Percentiles rank a stretch among this genome's conserved stretches.
Conservation (phyloP, 2,113 vertebrate genomes). For the Mixornis gularis region DNA sequence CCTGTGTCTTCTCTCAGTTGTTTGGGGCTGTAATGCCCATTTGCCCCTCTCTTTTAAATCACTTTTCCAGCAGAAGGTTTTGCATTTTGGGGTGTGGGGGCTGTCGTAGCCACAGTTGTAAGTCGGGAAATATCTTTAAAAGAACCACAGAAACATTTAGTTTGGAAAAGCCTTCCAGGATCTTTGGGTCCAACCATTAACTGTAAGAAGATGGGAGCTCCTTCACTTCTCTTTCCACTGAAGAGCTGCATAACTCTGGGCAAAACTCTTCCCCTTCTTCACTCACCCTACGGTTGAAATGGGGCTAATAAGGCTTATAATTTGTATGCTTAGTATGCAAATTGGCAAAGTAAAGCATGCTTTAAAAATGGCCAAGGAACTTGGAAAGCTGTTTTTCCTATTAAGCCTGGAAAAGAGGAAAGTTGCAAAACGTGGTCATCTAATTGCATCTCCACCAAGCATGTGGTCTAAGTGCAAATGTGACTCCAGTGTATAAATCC, state of each 20-base stretch:
- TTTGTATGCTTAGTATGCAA: constrained; percentile 30
- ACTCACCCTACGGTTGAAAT: background rate
- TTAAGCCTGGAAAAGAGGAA: background rate
- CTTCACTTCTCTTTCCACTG: background rate
- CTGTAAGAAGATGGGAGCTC: background rate
- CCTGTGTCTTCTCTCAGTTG: background rate
- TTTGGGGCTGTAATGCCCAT: background rate
- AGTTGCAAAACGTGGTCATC: background rate
- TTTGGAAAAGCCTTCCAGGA: background rate
- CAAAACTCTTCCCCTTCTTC: background rate
- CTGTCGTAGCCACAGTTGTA: background rate
- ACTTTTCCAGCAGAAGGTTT: background rate
- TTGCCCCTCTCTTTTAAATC: background rate
- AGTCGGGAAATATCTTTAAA: background rate
- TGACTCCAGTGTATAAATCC: background rate
- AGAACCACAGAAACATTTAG: background rate
- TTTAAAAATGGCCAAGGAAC: background rate
- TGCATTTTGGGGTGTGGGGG: background rate
- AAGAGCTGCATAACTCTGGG: background rate
- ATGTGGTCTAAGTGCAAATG: background rate
- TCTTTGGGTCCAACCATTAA: background rate
- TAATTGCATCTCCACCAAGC: background rate
- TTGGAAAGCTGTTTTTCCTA: background rate
- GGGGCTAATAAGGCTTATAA: constrained; percentile 47
- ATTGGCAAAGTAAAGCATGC: background rate